Conservation (phyloP, 2,888 invertebrate genomes). For the Clunio marinus region DNA sequence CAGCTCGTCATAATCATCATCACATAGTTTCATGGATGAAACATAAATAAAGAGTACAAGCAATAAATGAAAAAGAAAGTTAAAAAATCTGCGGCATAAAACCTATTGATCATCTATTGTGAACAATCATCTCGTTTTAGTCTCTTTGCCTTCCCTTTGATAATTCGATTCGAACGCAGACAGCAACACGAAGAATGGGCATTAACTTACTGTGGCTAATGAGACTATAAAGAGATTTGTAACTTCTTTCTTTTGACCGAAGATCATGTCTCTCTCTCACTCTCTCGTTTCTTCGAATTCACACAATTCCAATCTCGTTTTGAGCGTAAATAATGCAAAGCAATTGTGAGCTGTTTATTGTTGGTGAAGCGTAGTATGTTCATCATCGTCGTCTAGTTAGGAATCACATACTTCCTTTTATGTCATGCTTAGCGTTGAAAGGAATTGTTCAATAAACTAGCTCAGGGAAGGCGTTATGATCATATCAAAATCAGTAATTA, state of each 20-base stretch:
- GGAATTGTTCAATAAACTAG: neutral
- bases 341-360: conserved; percentile 14
- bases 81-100: conserved; percentile 21
- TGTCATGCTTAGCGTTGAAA: neutral
- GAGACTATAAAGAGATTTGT: conserved; percentile 24
- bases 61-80: neutral
- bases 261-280: neutral
- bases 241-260: conserved; percentile 4
- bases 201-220: conserved; percentile 25
- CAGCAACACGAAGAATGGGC: neutral
- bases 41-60: neutral
- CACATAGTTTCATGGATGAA: neutral
- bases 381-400: conserved; percentile 26
- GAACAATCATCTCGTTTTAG: conserved; percentile 24
- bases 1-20: conserved; percentile 39
- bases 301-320: neutral
- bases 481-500: conserved; percentile 19
- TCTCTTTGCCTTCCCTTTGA: conserved; percentile 9
- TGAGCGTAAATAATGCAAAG: conserved; percentile 24
- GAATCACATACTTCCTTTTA: neutral
- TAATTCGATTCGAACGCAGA: conserved; percentile 6
- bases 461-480: conserved; percentile 3
- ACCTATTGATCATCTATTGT: conserved; percentile 37
- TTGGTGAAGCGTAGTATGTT: neutral
- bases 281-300: neutral